A percentile compares a stretch with the other conserved stretches of the same genome.
Conservation (phyloP, 2,888 invertebrate genomes). For the Spatulosminthurus flaviceps region DNA sequence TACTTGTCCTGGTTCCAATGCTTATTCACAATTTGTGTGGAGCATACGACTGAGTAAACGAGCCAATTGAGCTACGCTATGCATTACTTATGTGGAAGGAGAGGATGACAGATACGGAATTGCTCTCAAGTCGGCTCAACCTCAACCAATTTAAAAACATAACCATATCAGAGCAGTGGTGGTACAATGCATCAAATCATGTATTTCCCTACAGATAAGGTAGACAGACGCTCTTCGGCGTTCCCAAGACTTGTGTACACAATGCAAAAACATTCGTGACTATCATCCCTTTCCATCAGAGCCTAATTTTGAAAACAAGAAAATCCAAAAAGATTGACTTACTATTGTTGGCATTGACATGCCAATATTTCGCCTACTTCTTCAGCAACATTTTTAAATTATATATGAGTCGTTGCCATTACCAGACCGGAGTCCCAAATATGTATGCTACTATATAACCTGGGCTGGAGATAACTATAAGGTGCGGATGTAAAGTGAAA, state of each 20-base stretch:
- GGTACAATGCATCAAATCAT: neutral
- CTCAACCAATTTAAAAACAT: slow-evolving; percentile 39
- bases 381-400: neutral
- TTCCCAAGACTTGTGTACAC: too few relatives aligned
- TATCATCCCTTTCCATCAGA: neutral
- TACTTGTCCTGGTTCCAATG: too few relatives aligned
- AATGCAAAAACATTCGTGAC: too few relatives aligned
- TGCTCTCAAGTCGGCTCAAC: slow-evolving; percentile 37
- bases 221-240: neutral
- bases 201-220: neutral
- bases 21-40: too few relatives aligned
- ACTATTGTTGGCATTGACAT: slow-evolving; percentile 2
- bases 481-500: too few relatives aligned
- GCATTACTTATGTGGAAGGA: slow-evolving; percentile 12
- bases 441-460: too few relatives aligned
- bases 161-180: slow-evolving; percentile 25
- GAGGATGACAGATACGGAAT: slow-evolving; percentile 35
- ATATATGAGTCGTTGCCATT: neutral
- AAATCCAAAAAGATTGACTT: neutral
- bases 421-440: too few relatives aligned
- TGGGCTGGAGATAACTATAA: too few relatives aligned
- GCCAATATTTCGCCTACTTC: slow-evolving; percentile 7
- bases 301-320: neutral
- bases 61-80: neutral
- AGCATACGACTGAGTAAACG: too few relatives aligned